These are phyloP conservation scores for Muntiacus reevesi DNA, from an alignment of 2,113 vertebrate genomes.

Conservation along the genomic window DNA sequence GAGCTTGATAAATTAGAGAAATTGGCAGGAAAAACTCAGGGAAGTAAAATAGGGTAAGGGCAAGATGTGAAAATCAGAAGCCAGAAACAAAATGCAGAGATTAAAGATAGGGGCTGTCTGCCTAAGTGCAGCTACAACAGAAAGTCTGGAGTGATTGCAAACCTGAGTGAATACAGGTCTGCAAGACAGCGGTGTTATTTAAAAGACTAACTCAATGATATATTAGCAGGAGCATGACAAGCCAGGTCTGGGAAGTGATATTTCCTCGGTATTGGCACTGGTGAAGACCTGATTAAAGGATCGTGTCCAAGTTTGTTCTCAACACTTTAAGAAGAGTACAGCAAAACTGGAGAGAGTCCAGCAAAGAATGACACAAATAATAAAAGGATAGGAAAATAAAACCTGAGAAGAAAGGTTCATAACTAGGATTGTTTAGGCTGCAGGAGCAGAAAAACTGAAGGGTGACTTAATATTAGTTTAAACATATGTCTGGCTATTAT, in stretches of 20 bases:
- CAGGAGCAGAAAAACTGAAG: background rate
- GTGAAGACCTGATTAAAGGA: conserved; percentile 47
- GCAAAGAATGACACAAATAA: conserved; percentile 18
- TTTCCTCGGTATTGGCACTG: background rate
- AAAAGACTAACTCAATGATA: background rate
- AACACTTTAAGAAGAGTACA: conserved; percentile 1
- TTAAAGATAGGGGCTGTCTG: conserved; percentile 6
- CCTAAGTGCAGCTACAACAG: background rate
- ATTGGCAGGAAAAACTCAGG: conserved; percentile 33
- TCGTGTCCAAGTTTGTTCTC: conserved; percentile 37
- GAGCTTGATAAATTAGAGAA: conserved; percentile 60
- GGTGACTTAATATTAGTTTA: conserved; percentile 18
- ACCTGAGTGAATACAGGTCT: background rate
- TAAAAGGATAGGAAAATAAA: conserved; percentile 37
- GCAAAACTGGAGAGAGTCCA: conserved; percentile 38
- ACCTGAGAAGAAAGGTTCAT: conserved; percentile 49
- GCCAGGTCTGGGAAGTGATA: background rate
- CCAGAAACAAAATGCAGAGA: conserved; percentile 28
- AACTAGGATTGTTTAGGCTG: conserved; percentile 34
- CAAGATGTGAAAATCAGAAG: conserved; percentile 32
- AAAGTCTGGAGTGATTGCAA: background rate
- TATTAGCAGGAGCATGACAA: conserved; percentile 5
- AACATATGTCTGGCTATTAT: background rate
- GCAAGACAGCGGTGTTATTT: background rate
- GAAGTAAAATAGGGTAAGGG: conserved; percentile 42